phyloP scores from a whole-genome alignment of 2,888 invertebrate genomes.

The Ganaspis brasiliensis region DNA sequence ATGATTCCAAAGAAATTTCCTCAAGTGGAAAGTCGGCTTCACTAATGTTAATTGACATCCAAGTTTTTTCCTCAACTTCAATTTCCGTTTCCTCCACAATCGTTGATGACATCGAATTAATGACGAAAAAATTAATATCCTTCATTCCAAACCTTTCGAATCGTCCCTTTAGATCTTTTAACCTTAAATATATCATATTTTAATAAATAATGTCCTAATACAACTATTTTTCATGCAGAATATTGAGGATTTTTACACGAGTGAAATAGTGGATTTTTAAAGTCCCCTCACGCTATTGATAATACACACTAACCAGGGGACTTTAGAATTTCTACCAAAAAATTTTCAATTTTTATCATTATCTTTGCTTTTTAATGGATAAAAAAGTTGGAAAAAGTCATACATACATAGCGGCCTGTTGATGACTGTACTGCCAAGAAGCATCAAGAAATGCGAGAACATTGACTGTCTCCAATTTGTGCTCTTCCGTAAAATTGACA shows the following conservation, averaged over 20 bases:
- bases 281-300: no score
- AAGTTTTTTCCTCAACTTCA: slow-evolving; percentile 64
- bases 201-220: background rate
- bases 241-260: no score
- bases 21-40: slow-evolving; percentile 58
- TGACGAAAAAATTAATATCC: slow-evolving; percentile 69
- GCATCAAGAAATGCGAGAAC: slow-evolving; percentile 74
- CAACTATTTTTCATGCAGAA: no score
- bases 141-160: slow-evolving; percentile 68
- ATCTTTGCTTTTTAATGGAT: no score
- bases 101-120: slow-evolving; percentile 59
- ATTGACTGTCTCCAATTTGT: slow-evolving; percentile 69
- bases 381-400: no score
- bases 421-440: slow-evolving; percentile 72
- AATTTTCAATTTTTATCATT: no score
- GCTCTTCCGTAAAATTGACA: slow-evolving; percentile 64
- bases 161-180: slow-evolving; percentile 68
- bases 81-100: slow-evolving; percentile 39
- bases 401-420: slow-evolving; percentile 76
- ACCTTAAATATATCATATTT: slow-evolving; percentile 62
- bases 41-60: slow-evolving; percentile 66
- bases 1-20: slow-evolving; percentile 56
- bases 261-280: no score
- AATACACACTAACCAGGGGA: no score
- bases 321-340: no score